Evolutionary conservation across 2,888 invertebrate species (phyloP), one percentile per base, ranked within the genome.

Genomic region (Eupithecia insigniata): DNA sequence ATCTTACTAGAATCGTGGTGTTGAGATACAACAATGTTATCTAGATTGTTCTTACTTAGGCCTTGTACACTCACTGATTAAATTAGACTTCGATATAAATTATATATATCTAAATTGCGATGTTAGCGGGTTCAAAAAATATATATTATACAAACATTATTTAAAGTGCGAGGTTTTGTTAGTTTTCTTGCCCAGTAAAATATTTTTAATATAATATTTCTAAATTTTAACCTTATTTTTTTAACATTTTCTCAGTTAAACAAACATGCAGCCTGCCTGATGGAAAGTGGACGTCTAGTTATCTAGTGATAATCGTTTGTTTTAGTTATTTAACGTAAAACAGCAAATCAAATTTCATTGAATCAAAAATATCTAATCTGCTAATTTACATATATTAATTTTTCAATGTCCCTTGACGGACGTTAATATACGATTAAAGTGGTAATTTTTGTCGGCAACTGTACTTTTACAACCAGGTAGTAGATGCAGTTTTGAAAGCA

Each of bases 401-500:
- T 43, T 1, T 43, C 43, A 7, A 43, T n/a, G 43, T 43, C 18
- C n/a, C n/a, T 22, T 51, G 46, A 46, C 8, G n/a, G 0, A 46
- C n/a, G 8, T 1, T 7, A 39, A 39, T n/a, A 46, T 10, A 46
- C 1, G 0, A 51, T 34, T 34, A 2, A 5, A n/a, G 5, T 34
- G 26, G 2, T 2, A 36, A 34, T 36, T 22, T 36, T 64, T 6
- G 22, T 36, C 6, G 16, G n/a, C 16, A 18, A 70, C 60, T 64
- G 73, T 73, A 73, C 58, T n/a, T 60, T 3, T 18, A 30, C 30
- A 46, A 34, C 55, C 46, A 34, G 18, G 10, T 22, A 64, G 10
- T 22, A 64, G n/a, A 71, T 71, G 78, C 74, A 74, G 82, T 83
- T 83, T 85, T 81, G 84, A 79, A 81, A 83, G 80, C 80, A 81